Conservation (phyloP, 2,888 invertebrate species). For the Cheilosia soror region DNA sequence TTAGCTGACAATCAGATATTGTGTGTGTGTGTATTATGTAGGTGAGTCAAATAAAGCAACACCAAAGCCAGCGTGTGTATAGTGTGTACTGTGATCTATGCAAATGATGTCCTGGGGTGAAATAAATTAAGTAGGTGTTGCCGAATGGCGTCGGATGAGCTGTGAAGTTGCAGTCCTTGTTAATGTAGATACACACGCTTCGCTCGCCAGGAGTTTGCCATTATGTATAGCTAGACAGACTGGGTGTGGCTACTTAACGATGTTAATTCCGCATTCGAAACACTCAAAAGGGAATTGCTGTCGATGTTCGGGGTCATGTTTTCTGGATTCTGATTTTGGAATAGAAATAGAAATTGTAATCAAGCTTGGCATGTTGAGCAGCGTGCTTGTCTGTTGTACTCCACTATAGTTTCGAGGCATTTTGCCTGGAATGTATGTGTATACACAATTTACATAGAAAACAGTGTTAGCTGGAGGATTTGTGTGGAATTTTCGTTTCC, state of each 20-base stretch:
- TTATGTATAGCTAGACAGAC: conserved; percentile 29
- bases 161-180: conserved; percentile 66
- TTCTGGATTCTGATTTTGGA: conserved; percentile 63
- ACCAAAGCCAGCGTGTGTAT: conserved; percentile 44
- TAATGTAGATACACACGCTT: conserved; percentile 45
- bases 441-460: conserved; percentile 41
- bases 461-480: conserved; percentile 38
- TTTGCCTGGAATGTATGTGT: conserved; percentile 8
- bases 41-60: conserved; percentile 9
- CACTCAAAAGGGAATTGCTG: conserved; percentile 59
- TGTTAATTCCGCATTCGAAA: conserved; percentile 71
- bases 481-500: conserved; percentile 29
- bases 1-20: conserved; percentile 61
- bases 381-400: neutral
- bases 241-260: conserved; percentile 74
- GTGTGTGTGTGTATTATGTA: conserved; percentile 16
- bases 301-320: conserved; percentile 64
- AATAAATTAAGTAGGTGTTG: conserved; percentile 75
- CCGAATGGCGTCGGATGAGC: conserved; percentile 72
- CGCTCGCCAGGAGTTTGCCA: neutral
- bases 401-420: neutral
- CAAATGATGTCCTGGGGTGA: conserved; percentile 74
- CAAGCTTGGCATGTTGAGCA: conserved; percentile 37
- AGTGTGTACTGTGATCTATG: conserved; percentile 70
- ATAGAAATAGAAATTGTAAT: conserved; percentile 65